Conservation (phyloP, 2,888 invertebrate genomes). For the Sesamia inferens region DNA sequence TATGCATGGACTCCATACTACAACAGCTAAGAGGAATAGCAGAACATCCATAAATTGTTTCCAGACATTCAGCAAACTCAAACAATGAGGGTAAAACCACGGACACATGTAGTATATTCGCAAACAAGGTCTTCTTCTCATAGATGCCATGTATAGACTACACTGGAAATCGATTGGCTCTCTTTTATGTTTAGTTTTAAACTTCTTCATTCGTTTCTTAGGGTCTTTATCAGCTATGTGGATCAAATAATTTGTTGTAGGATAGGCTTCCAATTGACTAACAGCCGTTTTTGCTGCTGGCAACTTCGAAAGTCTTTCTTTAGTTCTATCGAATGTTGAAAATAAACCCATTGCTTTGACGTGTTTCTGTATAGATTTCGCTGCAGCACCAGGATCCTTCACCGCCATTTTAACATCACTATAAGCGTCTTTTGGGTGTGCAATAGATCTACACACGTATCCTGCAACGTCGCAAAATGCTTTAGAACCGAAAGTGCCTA, state of each 20-base stretch:
- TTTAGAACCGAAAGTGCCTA: conserved; percentile 37
- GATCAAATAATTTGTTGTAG: conserved; percentile 44
- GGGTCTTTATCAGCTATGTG: conserved; percentile 46
- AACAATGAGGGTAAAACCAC: conserved; percentile 76
- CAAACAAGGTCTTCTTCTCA: conserved; percentile 71
- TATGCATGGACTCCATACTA: conserved; percentile 80
- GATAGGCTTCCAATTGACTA: conserved; percentile 23
- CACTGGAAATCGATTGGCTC: conserved; percentile 66
- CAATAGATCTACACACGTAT: not conserved
- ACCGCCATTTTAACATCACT: not conserved
- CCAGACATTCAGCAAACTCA: conserved; percentile 68
- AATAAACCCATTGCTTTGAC: conserved; percentile 13
- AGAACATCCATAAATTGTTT: conserved; percentile 71
- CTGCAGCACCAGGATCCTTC: not conserved
- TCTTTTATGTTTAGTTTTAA: conserved; percentile 14
- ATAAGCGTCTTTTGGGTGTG: conserved; percentile 28
- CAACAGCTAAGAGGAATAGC: conserved; percentile 73
- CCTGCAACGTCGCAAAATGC: conserved; percentile 19
- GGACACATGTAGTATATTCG: conserved; percentile 71
- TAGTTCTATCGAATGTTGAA: conserved; percentile 24
- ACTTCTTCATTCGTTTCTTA: conserved; percentile 21
- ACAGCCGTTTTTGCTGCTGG: not conserved
- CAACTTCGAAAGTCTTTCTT: conserved; percentile 31
- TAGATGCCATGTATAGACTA: conserved; percentile 71
- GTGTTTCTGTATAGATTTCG: fast-evolving